Base-by-base conservation (phyloP, 2,888 invertebrate genomes). In the Pachymerium ferrugineum region DNA sequence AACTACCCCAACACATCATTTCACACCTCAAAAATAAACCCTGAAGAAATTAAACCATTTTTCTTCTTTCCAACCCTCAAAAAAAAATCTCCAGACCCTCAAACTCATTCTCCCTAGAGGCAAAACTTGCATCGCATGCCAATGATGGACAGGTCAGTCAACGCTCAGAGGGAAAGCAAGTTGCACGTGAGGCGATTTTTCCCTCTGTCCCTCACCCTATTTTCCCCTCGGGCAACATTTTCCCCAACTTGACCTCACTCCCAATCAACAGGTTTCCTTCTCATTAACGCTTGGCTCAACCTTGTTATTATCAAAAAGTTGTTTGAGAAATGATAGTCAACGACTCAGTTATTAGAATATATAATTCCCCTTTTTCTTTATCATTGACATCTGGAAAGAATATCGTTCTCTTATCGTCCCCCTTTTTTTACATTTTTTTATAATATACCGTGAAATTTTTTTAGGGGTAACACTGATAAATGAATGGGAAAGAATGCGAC, bases 91-190 rank as follows among this genome's bases (percentile, higher is more conserved):
- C 47, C 16, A 54, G 10, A 25, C 25, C 14, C 25, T 4, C 22
- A 54, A 54, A 54, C 25, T 54, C 54, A 28, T 54, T 54, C 25
- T 22, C 54, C 54, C 5, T 28, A 25, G 54, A 28, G 22, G 25
- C n/a, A 22, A 14, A 4, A 54, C 54, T 54, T 54, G 54, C 54
- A 54, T 54, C 54, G 54, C 54, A 54, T 54, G 54, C 54, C 54
- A 54, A 54, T 54, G 54, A 54, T 54, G 54, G 54, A 54, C 54
- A 54, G 54, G 54, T 54, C 54, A 54, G 54, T 54, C 54, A 54
- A 54, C 54, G 54, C 54, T 54, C 54, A 54, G 54, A 54, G 54
- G 54, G 25, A 54, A 54, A 54, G 54, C 54, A 25, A 22, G 54
- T 25, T 54, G 54, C 54, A 54, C 54, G 54, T 54, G 22, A 54